Percentiles rank a stretch among this genome's conserved stretches.
Evolutionary conservation across 2,888 invertebrate species (phyloP).

Genomic region (Leistus spinibarbis): DNA sequence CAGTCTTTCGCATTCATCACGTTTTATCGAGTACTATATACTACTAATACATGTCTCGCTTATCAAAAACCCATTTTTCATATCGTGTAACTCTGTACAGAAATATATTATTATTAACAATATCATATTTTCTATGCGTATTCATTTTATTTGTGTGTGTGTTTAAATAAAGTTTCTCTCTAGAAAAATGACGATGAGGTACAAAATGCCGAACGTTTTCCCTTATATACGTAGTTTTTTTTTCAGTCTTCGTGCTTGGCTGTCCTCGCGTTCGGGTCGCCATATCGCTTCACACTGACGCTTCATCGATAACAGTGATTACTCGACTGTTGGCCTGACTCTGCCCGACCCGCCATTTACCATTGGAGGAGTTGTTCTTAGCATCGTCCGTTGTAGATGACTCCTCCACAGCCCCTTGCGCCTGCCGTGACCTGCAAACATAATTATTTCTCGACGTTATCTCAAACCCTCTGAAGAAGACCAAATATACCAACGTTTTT

Average conservation of each 20-base stretch:
- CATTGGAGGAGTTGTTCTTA: slow-evolving; percentile 11
- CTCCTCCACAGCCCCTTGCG: slow-evolving; percentile 21
- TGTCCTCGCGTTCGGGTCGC: background rate
- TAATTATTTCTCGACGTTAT: background rate
- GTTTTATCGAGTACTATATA: background rate
- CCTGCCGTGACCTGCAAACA: slow-evolving; percentile 18
- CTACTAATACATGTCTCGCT: background rate
- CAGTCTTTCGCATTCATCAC: background rate
- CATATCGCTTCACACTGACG: slow-evolving; percentile 59
- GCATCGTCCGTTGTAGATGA: slow-evolving; percentile 18
- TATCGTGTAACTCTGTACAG: background rate
- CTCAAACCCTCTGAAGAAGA: no score
- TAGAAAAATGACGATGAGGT: background rate
- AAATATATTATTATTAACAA: background rate
- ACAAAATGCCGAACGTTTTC: background rate
- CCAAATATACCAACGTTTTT: no score
- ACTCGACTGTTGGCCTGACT: slow-evolving; percentile 57
- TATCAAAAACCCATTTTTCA: background rate
- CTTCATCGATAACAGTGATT: slow-evolving; percentile 80
- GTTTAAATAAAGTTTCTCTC: background rate
- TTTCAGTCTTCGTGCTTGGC: background rate
- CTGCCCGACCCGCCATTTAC: slow-evolving; percentile 26
- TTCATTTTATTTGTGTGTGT: background rate
- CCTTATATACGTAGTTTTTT: background rate
- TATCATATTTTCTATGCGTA: background rate